phyloP scores from a whole-genome alignment of 2,888 invertebrate species.

The Yponomeuta evonymella region DNA sequence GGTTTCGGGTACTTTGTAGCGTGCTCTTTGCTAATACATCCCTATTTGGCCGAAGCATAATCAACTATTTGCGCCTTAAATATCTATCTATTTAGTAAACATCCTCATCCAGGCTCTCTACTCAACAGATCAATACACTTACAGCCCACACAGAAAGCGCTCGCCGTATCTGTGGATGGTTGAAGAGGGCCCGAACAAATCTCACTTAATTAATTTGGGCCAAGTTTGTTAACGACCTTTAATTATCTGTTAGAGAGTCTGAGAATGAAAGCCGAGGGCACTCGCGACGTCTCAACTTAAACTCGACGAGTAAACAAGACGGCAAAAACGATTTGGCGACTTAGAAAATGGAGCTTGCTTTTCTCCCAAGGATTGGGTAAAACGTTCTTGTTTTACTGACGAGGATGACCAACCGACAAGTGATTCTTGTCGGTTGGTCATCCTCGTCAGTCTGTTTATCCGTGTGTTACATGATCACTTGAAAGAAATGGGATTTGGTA shows the following conservation, averaged over 20 bases:
- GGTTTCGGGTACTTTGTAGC: no score
- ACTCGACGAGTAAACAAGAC: conserved; percentile 5
- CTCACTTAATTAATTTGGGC: conserved; percentile 9
- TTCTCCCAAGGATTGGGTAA: not conserved
- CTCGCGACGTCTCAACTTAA: conserved; percentile 7
- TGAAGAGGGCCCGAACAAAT: conserved; percentile 3
- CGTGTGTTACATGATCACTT: no score
- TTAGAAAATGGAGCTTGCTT: not conserved
- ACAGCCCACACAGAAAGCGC: not conserved
- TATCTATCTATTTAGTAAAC: no score
- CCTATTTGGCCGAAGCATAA: no score
- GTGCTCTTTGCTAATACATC: no score
- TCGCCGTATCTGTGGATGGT: not conserved
- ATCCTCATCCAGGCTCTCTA: no score
- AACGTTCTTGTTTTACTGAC: no score
- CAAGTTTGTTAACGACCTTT: conserved; percentile 7
- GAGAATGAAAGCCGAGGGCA: conserved; percentile 6
- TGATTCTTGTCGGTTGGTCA: no score
- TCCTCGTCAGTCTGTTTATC: no score
- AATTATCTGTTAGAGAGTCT: conserved; percentile 10
- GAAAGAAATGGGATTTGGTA: no score
- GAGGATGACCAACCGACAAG: no score
- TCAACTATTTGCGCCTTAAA: no score
- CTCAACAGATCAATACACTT: not conserved
- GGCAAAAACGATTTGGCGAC: not conserved